Evolutionary conservation across 2,113 vertebrate species (phyloP).

Genomic region (Amphiprion ocellaris): DNA sequence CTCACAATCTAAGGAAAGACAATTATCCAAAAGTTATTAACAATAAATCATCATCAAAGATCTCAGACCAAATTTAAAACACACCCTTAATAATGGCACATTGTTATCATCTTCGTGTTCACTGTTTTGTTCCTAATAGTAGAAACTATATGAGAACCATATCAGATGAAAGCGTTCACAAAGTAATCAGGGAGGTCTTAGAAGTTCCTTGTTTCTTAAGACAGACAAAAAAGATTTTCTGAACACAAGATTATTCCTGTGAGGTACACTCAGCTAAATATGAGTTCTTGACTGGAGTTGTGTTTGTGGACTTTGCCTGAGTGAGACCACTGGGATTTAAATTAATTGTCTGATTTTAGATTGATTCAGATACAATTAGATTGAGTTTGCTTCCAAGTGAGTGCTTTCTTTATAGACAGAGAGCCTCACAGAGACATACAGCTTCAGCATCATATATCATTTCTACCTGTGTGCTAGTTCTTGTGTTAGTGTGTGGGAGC

Average conservation of each 20-base stretch:
- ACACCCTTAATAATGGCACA: background rate
- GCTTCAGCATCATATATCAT: too few relatives aligned
- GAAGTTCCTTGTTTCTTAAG: background rate
- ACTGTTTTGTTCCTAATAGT: background rate
- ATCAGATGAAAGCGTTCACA: conserved; percentile 13
- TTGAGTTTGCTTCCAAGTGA: background rate
- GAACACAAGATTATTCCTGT: background rate
- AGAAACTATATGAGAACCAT: background rate
- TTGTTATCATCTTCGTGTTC: background rate
- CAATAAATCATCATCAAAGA: conserved; percentile 15
- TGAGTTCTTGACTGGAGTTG: background rate
- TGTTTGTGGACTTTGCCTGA: conserved; percentile 17
- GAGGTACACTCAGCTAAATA: background rate
- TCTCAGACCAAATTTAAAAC: background rate
- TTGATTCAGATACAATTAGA: background rate
- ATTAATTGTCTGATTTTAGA: conserved; percentile 2
- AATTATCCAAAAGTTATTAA: background rate
- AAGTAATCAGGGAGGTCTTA: conserved; percentile 11
- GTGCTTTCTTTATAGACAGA: background rate
- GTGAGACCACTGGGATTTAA: background rate
- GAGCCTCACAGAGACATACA: too few relatives aligned
- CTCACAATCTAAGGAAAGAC: background rate
- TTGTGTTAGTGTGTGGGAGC: too few relatives aligned
- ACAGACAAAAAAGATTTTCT: background rate
- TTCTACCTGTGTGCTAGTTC: too few relatives aligned